Base-by-base conservation (phyloP, 2,797 vertebrate species). In the Pseudomugil tenellus region DNA sequence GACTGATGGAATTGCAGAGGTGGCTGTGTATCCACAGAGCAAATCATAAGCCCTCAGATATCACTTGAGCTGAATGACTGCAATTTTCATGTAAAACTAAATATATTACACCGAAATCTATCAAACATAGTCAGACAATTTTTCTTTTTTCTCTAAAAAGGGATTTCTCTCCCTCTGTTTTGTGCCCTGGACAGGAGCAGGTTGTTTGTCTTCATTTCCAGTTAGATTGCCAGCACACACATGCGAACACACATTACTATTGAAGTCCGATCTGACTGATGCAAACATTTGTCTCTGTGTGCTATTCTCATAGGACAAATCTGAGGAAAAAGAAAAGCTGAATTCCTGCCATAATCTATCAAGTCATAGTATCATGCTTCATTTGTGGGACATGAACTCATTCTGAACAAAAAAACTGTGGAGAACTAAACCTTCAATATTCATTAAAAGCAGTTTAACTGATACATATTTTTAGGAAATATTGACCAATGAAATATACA, bases 1-100 rank as follows among this genome's bases (percentile, higher is more conserved):
- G 90, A 88, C 86, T 83, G 90, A 90, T 84, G 85, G 91, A 92
- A 93, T 94, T 93, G 92, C 92, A 92, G 88, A 77, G 85, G 85
- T 81, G 83, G 84, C 75, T 84, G 75, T 84, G 90, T 90, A 89
- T 90, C 90, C 89, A 90, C 84, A 91, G 72, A 77, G 86, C 84
- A 87, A 88, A 87, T 91, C 84, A 88, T 79, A 82, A 77, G 74
- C 74, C 77, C 75, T 87, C 84, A 89, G 77, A 87, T 86, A 87
- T 87, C 67, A 53, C 84, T 90, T 77, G 83, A 84, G 83, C 75
- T 87, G 63, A 75, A 81, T 65, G 79, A 80, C 80, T 80, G 73
- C 86, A 79, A 85, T 92, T 92, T 91, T 90, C 86, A 87, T 86
- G 84, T 81, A 84, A 85, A 88, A 70, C 59, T 75, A 88, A 87